Conservation (phyloP, 1,140 invertebrate species). For the Pomacea maculata region DNA sequence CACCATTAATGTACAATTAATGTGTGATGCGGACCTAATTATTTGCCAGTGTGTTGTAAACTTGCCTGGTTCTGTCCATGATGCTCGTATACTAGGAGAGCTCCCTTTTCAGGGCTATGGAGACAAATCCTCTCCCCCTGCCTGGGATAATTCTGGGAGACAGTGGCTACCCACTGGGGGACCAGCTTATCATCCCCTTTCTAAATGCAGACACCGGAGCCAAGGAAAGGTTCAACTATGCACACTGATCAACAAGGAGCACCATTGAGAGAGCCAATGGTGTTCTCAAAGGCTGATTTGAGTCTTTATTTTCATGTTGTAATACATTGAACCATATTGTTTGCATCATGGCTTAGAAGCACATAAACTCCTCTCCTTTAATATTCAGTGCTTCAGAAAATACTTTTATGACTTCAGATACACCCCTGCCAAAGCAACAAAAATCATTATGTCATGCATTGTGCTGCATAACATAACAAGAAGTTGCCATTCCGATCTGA, state of each 20-base stretch:
- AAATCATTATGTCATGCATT: no score
- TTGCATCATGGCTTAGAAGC: no score
- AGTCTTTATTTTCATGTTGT: no score
- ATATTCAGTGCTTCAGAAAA: no score
- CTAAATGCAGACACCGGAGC: neutral
- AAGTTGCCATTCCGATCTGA: no score
- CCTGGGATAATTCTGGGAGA: slow-evolving; percentile 1
- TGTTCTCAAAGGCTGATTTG: no score
- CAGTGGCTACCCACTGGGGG: neutral
- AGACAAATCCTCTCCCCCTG: neutral
- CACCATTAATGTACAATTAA: neutral
- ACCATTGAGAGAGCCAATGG: no score
- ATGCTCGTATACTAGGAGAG: neutral
- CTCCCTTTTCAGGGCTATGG: neutral
- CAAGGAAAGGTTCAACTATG: neutral
- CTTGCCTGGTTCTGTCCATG: neutral
- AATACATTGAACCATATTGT: no score
- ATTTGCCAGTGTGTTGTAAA: neutral
- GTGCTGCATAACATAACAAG: no score
- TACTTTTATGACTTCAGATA: no score
- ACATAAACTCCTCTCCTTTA: no score
- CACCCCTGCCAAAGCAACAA: no score
- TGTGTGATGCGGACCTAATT: neutral
- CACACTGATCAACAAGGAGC: neutral
- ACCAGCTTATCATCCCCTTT: neutral